Evolutionary conservation across 37 sponge, comb jelly and placozoan genomes (phyloP).

Genomic region (Ephydatia muelleri): DNA sequence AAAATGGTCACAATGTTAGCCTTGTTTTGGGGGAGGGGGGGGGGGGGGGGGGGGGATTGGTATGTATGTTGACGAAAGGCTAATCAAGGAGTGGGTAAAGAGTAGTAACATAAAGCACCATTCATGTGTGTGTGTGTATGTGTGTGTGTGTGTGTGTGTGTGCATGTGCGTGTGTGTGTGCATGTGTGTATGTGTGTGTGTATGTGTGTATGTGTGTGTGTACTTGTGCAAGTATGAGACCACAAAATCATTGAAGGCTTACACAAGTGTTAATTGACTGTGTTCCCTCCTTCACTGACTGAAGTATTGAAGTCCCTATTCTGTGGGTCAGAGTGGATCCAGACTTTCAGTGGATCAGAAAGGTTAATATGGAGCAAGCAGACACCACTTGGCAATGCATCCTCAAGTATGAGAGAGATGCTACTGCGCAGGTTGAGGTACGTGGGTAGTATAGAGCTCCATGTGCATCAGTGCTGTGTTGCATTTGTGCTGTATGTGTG

Average conservation of each 20-base stretch:
- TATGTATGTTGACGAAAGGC: too few relatives aligned
- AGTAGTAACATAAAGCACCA: too few relatives aligned
- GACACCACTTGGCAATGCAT: constrained; percentile 87
- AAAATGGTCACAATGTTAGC: too few relatives aligned
- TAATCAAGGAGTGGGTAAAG: too few relatives aligned
- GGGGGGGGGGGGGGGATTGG: too few relatives aligned
- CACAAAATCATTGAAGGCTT: too few relatives aligned
- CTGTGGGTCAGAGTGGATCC: constrained; percentile 96
- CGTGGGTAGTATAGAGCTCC: not conserved
- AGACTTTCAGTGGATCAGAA: constrained; percentile 88
- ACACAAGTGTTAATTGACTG: too few relatives aligned
- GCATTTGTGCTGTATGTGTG: not conserved
- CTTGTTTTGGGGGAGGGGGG: too few relatives aligned
- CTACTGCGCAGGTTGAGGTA: constrained; percentile 77
- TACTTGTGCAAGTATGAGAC: too few relatives aligned
- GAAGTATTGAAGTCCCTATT: constrained; percentile 87
- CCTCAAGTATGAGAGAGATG: constrained; percentile 90
- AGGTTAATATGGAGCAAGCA: constrained; percentile 78
- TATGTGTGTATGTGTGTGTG: too few relatives aligned
- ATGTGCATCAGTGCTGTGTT: not conserved
- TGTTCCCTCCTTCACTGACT: not conserved
- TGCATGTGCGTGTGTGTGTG: not conserved
- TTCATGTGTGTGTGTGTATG: constrained; percentile 42
- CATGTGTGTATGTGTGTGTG: too few relatives aligned
- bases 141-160: not conserved